Conservation (phyloP, 2,113 vertebrate species). For the Phycodurus eques region DNA sequence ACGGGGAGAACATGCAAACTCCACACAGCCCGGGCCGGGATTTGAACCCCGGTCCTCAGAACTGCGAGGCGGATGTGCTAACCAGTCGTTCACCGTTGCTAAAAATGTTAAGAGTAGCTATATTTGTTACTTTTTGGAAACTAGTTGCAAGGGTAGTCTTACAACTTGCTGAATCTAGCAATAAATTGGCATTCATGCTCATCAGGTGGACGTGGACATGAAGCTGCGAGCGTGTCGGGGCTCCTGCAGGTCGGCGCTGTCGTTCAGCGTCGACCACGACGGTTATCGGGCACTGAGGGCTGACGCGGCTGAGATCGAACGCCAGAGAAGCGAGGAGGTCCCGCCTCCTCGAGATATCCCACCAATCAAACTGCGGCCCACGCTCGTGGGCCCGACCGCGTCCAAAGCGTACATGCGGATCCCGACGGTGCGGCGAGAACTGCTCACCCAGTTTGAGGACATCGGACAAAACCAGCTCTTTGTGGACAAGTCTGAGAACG, state of each 20-base stretch:
- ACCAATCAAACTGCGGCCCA: conserved; percentile 32
- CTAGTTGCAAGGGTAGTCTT: no score
- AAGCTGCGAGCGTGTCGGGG: conserved; percentile 69
- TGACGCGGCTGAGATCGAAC: conserved; percentile 9
- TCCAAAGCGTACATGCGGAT: conserved; percentile 38
- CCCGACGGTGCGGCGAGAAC: conserved; percentile 32
- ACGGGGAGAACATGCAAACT: no score
- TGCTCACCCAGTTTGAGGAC: conserved; percentile 67
- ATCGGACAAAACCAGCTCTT: conserved; percentile 50
- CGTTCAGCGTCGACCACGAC: conserved; percentile 36
- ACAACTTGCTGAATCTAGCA: no score
- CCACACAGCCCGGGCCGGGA: no score
- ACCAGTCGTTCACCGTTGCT: no score
- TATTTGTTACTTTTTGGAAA: no score
- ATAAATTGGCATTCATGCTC: neutral
- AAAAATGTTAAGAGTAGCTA: no score
- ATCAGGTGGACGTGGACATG: conserved; percentile 73
- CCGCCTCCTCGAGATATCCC: conserved; percentile 6
- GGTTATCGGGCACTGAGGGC: conserved; percentile 21
- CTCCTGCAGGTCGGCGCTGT: conserved; percentile 52
- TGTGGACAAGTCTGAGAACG: conserved; percentile 31
- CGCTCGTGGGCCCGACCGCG: accelerated
- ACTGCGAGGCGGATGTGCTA: no score
- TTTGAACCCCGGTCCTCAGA: no score
- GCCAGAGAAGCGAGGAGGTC: neutral